Conservation (phyloP, 2,113 vertebrate species). For the Anthoscopus minutus region DNA sequence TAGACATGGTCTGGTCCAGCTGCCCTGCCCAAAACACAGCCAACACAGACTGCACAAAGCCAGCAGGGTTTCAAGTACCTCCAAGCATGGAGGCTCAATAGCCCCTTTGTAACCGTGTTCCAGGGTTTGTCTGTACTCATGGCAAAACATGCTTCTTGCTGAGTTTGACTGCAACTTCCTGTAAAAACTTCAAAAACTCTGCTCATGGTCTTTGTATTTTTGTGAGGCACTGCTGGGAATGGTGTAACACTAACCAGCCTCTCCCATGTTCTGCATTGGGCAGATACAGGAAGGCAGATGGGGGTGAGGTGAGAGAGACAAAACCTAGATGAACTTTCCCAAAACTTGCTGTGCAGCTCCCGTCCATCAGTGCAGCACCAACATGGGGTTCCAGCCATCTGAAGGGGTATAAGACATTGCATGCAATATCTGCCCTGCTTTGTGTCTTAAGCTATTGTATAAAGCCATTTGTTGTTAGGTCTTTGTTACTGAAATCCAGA, state of each 20-base stretch:
- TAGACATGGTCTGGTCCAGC: background rate
- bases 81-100: background rate
- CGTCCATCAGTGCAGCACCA: background rate
- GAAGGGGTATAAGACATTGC: background rate
- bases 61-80: background rate
- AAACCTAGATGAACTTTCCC: background rate
- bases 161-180: background rate
- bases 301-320: background rate
- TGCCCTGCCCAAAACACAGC: background rate
- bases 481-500: background rate
- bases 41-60: background rate
- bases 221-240: rapidly evolving
- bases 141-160: background rate
- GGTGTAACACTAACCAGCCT: background rate
- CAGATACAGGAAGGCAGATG: rapidly evolving
- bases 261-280: rapidly evolving
- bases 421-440: background rate
- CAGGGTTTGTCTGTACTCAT: background rate
- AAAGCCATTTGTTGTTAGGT: background rate
- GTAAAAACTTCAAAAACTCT: background rate
- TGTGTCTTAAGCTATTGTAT: background rate
- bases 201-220: background rate
- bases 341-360: background rate
- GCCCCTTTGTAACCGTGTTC: rapidly evolving
- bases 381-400: background rate